Evolutionary conservation across 2,113 vertebrate genomes (phyloP), one percentile per base, ranked within the genome.

Genomic region (Rhinichthys klamathensis): DNA sequence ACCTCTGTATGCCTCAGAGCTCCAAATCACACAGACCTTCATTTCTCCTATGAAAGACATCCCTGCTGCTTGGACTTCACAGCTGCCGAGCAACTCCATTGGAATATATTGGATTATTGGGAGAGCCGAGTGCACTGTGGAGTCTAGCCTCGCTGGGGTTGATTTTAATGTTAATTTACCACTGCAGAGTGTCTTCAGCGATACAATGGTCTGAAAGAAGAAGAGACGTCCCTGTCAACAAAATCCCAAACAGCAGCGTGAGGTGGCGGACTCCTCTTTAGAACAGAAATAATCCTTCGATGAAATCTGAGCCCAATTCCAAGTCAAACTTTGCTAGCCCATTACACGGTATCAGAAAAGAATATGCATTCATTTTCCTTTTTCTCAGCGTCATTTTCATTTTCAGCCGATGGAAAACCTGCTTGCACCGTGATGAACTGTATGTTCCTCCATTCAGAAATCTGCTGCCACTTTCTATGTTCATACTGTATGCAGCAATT

Each of bases 161-260:
- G 92, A 94, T 95, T 97, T 95, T 96, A 94, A 97, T 97, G 96
- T 95, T 96, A 98, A 97, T 97, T 96, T 91, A 93, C 93, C 94
- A 95, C 89, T 95, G 93, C 94, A 92, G 90, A 93, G 91, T 93
- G 95, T 89, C 92, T 89, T 75, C 93, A 91, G 95, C 93, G 96
- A 96, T 95, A 92, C 96, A 96, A 96, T 91, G 91, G 95, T 94
- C 93, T 95, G 92, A 94, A 95, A 94, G 93, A 91, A 93, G 90
- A 93, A 92, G 93, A 94, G 90, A 88, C 94, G 94, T 93, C 91
- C 93, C 95, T 96, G 95, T 96, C 92, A 92, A 93, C 90, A 94
- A 95, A 96, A 96, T 95, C 94, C 95, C 93, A 93, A 94, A 95
- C 79, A 89, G 92, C 88, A 90, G 86, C 90, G 93, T 91, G 90